Percentiles rank a stretch among this genome's conserved stretches.
phyloP scores from a whole-genome alignment of 2,797 vertebrate species.

The Pangasius djambal region DNA sequence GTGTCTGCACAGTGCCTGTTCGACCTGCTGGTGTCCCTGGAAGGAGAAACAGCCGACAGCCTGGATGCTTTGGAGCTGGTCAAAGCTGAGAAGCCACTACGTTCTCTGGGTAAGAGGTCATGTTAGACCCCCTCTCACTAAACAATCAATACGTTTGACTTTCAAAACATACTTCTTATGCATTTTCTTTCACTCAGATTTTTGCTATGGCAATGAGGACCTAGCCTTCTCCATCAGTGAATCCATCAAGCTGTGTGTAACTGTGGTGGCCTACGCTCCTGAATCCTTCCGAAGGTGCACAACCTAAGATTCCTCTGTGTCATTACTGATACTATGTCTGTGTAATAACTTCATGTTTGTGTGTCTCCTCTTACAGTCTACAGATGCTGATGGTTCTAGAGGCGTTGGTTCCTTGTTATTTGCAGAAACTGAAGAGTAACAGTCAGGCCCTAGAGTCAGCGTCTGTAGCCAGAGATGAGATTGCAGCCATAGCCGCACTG shows the following conservation, averaged over 20 bases:
- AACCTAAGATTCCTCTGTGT: not conserved
- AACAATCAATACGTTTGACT: not conserved
- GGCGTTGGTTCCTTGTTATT: conserved; percentile 91
- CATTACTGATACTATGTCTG: not conserved
- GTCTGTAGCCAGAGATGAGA: conserved; percentile 94
- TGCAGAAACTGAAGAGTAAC: conserved; percentile 92
- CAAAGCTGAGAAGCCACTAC: conserved; percentile 95
- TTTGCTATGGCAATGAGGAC: conserved; percentile 98
- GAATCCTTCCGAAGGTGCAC: conserved; percentile 96
- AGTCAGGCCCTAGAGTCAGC: conserved; percentile 89
- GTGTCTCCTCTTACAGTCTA: conserved; percentile 74
- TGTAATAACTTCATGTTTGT: not conserved
- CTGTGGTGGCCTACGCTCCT: conserved; percentile 94
- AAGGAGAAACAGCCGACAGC: conserved; percentile 90
- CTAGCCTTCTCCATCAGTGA: conserved; percentile 96
- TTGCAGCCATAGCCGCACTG: conserved; percentile 90
- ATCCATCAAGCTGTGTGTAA: conserved; percentile 96
- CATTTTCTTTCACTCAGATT: conserved; percentile 78
- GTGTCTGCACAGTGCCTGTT: conserved; percentile 97
- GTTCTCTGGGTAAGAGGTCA: conserved; percentile 87
- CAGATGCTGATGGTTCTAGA: conserved; percentile 99
- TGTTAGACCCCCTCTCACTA: not conserved
- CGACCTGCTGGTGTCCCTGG: conserved; percentile 93
- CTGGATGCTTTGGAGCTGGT: conserved; percentile 95
- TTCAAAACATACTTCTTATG: not conserved